A percentile compares a stretch with the other conserved stretches of the same genome.
phyloP scores from a whole-genome alignment of 2,888 invertebrate genomes.

The Callimorpha dominula region DNA sequence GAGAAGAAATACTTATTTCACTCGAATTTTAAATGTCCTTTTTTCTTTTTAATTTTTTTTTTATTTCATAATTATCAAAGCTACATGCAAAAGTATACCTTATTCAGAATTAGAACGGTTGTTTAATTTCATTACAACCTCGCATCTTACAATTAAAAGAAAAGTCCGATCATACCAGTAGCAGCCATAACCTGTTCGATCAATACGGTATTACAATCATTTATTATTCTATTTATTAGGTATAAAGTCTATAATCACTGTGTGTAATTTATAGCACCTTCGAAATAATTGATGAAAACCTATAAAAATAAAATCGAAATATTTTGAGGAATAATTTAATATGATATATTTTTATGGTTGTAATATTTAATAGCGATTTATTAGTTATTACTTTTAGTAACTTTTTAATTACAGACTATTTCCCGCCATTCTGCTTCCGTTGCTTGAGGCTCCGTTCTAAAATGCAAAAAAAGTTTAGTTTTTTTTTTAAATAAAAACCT shows the following conservation, averaged over 20 bases:
- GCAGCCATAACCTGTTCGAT: slow-evolving; percentile 35
- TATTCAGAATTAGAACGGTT: not conserved
- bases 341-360: slow-evolving; percentile 5
- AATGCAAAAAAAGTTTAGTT: not conserved
- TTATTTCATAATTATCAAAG: not conserved
- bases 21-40: not conserved
- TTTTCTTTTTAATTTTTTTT: too few species aligned
- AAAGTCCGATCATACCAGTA: slow-evolving; percentile 32
- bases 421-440: slow-evolving; percentile 1
- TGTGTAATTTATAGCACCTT: slow-evolving; percentile 41
- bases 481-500: not conserved
- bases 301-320: slow-evolving; percentile 37
- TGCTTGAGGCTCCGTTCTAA: not conserved
- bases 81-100: not conserved
- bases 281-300: slow-evolving; percentile 45
- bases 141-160: slow-evolving; percentile 34
- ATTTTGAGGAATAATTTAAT: slow-evolving; percentile 12
- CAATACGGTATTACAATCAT: slow-evolving; percentile 35
- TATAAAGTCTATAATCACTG: slow-evolving; percentile 32
- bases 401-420: not conserved
- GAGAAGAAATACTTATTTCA: not conserved
- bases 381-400: slow-evolving; percentile 2
- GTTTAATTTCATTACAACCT: slow-evolving; percentile 26
- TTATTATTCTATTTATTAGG: slow-evolving; percentile 43
- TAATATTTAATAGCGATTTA: slow-evolving; percentile 17